Evolutionary conservation across 2,888 invertebrate species (phyloP).

Genomic region (Schizotus pectinicornis): DNA sequence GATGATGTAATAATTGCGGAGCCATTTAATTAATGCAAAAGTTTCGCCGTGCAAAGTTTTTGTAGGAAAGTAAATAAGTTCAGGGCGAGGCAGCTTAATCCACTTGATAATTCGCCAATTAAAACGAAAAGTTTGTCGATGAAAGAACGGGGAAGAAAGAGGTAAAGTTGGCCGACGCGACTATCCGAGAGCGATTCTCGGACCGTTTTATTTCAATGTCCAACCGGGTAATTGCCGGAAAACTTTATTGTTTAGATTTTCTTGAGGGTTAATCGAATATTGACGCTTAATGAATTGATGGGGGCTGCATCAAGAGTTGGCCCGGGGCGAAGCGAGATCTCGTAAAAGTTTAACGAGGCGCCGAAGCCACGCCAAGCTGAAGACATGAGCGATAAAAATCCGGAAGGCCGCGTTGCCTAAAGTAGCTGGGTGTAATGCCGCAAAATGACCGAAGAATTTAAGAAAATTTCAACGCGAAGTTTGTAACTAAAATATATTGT

Average conservation of each 20-base stretch:
- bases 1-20: conserved; percentile 1
- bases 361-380: background rate
- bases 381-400: too few species aligned
- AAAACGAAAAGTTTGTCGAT: conserved; percentile 4
- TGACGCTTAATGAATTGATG: conserved; percentile 9
- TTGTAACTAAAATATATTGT: too few species aligned
- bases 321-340: background rate
- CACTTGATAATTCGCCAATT: conserved; percentile 11
- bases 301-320: background rate
- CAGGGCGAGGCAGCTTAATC: background rate
- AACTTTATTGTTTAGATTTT: conserved; percentile 19
- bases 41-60: background rate
- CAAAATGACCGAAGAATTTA: too few species aligned
- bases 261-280: conserved; percentile 21
- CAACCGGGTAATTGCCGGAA: conserved; percentile 4
- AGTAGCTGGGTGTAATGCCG: too few species aligned
- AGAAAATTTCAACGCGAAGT: too few species aligned
- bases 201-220: background rate
- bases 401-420: too few species aligned
- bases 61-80: conserved; percentile 10
- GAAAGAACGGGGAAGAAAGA: background rate
- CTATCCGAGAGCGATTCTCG: background rate
- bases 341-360: conserved; percentile 17
- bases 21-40: conserved; percentile 12
- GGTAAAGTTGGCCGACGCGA: conserved; percentile 1